These are phyloP conservation scores for Harpagus bidentatus DNA, from an alignment of 2,113 vertebrate species.

Conservation along the genomic window DNA sequence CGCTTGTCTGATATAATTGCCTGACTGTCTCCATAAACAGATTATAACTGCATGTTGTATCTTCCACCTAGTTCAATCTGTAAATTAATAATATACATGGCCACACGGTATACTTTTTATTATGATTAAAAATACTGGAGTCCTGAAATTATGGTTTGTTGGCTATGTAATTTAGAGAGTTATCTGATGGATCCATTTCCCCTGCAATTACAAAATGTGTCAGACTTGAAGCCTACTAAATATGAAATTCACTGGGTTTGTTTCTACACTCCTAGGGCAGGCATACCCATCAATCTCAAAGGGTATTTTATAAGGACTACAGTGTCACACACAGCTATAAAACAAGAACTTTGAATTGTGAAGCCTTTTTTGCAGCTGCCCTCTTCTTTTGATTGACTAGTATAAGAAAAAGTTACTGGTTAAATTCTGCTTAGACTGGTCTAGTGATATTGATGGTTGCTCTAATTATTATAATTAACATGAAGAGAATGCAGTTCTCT, in stretches of 20 bases:
- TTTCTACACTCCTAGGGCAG: not conserved
- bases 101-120: conserved; percentile 16
- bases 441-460: not conserved
- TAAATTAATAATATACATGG: conserved; percentile 34
- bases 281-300: not conserved
- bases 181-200: not conserved
- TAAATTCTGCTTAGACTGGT: not conserved
- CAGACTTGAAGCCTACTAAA: not conserved
- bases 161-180: not conserved
- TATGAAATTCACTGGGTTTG: not conserved
- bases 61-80: not conserved
- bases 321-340: not conserved
- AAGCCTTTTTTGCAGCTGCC: not conserved
- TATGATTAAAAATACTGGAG: not conserved
- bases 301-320: not conserved
- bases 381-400: not conserved
- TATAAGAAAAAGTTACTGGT: not conserved
- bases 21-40: conserved; percentile 43
- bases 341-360: not conserved
- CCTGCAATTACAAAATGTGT: not conserved
- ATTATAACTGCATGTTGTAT: not conserved
- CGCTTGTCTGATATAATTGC: not conserved
- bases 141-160: not conserved
- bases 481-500: not conserved
- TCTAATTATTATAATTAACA: not conserved